Evolutionary conservation across 2,888 invertebrate genomes (phyloP), one percentile per base, ranked within the genome.

Genomic region (Anthoptus insignis): DNA sequence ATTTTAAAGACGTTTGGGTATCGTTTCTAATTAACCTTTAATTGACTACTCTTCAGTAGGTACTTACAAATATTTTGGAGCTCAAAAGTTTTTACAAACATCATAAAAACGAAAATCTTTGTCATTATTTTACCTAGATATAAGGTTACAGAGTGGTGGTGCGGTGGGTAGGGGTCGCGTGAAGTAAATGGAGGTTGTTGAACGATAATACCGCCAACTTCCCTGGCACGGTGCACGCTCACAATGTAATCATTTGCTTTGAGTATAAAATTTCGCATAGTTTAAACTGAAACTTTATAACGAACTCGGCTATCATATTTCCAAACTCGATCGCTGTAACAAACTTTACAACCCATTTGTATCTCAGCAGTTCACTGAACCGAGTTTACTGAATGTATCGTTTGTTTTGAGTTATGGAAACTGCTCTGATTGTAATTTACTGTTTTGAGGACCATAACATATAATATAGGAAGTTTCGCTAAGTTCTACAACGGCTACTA

Each of bases 301-400:
- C 53, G 39, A 60, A 53, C 53, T 42, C 22, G 2, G 52, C 52
- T 42, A 61, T 61, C 42, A 53, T 61, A 61, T 47, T 53, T 54
- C 45, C 53, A 45, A 61, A 61, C 61, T 61, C 32, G 54, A 61
- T 61, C 54, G 16, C 61, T 34, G 47, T 60, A 60, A 22, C 29
- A 54, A 54, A 61, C 32, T 61, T 42, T 24, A 19, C 32, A 39
- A 11, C 14, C 32, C 60, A 45, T 21, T 60, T 29, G 21, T 60
- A 60, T 53, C 53, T 60, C 22, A 21, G 16, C 27, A 22, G 52
- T 60, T 53, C 60, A 60, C 47, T 54, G 61, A 61, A 54, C 45
- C 59, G 49, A n/a, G 22, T 34, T 34, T 2, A 32, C 45, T 53
- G 14, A 32, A 53, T 45, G 32, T 19, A 42, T 45, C 24, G 16